Evolutionary conservation across 1,140 invertebrate species (phyloP).

Genomic region (Spodoptera frugiperda): DNA sequence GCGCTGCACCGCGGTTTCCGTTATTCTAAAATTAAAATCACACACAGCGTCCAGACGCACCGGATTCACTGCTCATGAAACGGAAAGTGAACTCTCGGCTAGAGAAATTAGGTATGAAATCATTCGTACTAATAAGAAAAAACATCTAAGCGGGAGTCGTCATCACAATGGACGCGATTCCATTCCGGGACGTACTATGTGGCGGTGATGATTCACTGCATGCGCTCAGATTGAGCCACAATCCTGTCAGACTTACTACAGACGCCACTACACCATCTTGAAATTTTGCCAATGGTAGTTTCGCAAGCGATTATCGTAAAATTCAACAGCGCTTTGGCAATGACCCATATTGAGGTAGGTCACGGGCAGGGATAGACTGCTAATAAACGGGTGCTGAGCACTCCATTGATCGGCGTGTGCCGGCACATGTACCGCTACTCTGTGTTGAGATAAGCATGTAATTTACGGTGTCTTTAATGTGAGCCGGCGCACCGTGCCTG

Average conservation of each 20-base stretch:
- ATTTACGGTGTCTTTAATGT: conserved; percentile 60
- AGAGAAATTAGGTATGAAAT: conserved; percentile 51
- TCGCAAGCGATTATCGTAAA: conserved; percentile 82
- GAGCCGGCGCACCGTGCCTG: conserved; percentile 47
- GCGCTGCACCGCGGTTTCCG: conserved; percentile 63
- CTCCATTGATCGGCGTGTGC: conserved; percentile 28
- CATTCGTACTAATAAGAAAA: conserved; percentile 47
- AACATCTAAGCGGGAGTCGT: conserved; percentile 60
- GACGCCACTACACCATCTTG: conserved; percentile 75
- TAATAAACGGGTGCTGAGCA: conserved; percentile 58
- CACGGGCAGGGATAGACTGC: conserved; percentile 66
- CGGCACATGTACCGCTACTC: conserved; percentile 49
- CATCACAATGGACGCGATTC: conserved; percentile 61
- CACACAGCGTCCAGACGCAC: conserved; percentile 62
- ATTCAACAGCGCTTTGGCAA: conserved; percentile 71
- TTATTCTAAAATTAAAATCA: conserved; percentile 79
- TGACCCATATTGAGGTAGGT: conserved; percentile 80
- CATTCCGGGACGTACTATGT: conserved; percentile 47
- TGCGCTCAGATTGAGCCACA: conserved; percentile 49
- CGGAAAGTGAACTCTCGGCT: conserved; percentile 56
- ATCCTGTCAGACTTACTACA: conserved; percentile 79
- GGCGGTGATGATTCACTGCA: conserved; percentile 68
- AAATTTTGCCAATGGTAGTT: conserved; percentile 83
- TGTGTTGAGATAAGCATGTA: conserved; percentile 57
- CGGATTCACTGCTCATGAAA: conserved; percentile 19